Percentiles rank a stretch among this genome's conserved stretches.
These are phyloP conservation scores for Recurvirostra avosetta DNA, from an alignment of 2,113 vertebrate genomes.

Conservation along the genomic window DNA sequence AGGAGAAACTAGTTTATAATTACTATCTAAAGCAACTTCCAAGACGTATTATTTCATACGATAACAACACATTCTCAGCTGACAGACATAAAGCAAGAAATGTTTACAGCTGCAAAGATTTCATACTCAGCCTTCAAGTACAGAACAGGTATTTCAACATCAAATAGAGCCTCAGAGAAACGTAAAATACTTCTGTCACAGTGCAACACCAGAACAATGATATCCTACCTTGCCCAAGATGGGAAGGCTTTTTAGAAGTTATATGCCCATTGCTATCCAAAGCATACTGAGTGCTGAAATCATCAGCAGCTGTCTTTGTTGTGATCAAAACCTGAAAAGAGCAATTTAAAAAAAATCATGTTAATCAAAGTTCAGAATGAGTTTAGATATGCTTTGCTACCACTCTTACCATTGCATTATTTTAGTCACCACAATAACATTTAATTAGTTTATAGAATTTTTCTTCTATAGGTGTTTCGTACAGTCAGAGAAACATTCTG, in stretches of 20 bases:
- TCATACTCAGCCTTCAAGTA: background rate
- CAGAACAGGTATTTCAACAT: background rate
- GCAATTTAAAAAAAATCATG: background rate
- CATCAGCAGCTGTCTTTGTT: constrained; percentile 86
- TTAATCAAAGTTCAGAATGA: background rate
- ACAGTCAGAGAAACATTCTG: background rate
- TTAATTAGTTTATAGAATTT: background rate
- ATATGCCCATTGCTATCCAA: constrained; percentile 83
- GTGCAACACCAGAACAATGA: background rate
- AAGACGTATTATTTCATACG: background rate
- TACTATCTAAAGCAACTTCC: background rate
- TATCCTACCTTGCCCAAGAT: constrained; percentile 87
- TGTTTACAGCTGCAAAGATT: background rate
- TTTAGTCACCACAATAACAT: background rate
- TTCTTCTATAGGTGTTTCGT: background rate
- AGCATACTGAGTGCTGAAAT: constrained; percentile 83
- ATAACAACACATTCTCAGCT: background rate
- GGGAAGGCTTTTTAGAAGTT: constrained; percentile 87
- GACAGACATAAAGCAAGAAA: background rate
- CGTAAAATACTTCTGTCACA: background rate
- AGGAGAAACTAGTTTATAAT: background rate
- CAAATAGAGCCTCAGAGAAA: background rate
- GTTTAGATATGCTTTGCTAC: background rate
- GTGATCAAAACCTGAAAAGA: constrained; percentile 84
- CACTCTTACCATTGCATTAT: background rate